Percentiles rank a stretch among this genome's conserved stretches.
Conservation (phyloP, 2,888 invertebrate genomes). For the Proisotoma minuta region DNA sequence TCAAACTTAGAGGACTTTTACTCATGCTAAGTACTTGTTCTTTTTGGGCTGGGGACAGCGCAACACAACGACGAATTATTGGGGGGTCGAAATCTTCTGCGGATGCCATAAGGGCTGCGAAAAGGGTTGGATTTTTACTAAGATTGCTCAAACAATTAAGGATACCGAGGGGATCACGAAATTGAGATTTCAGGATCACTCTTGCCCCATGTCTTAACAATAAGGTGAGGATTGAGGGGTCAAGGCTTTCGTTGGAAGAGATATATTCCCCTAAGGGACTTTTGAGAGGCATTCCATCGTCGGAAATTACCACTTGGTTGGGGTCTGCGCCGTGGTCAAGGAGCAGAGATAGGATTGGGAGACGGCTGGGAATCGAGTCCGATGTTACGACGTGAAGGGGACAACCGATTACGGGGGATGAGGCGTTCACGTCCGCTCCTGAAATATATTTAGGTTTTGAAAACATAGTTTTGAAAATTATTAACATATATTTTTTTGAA, state of each 20-base stretch:
- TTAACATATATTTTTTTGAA: no score
- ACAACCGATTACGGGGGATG: slow-evolving; percentile 74
- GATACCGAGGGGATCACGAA: slow-evolving; percentile 76
- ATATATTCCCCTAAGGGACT: slow-evolving; percentile 79
- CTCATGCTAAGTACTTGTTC: slow-evolving; percentile 62
- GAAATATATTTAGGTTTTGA: no score
- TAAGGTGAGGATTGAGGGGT: slow-evolving; percentile 62
- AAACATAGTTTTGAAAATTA: no score
- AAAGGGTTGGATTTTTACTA: slow-evolving; percentile 53
- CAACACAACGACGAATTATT: slow-evolving; percentile 69
- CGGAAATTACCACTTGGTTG: slow-evolving; percentile 67
- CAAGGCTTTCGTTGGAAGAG: slow-evolving; percentile 64
- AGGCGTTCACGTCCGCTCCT: slow-evolving; percentile 75
- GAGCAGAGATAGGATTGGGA: slow-evolving; percentile 59
- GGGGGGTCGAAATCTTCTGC: slow-evolving; percentile 71
- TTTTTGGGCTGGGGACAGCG: slow-evolving; percentile 63
- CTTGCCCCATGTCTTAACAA: slow-evolving; percentile 72
- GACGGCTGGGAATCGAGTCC: slow-evolving; percentile 65
- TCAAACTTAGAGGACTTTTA: slow-evolving; percentile 62
- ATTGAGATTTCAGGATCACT: slow-evolving; percentile 68
- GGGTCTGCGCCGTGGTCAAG: slow-evolving; percentile 69
- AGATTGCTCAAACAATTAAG: slow-evolving; percentile 70
- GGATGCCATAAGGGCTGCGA: slow-evolving; percentile 10
- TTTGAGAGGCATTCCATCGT: slow-evolving; percentile 64
- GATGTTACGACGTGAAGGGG: slow-evolving; percentile 78